Evolutionary conservation across 2,113 vertebrate species (phyloP), one percentile per base, ranked within the genome.

Genomic region (Sprattus sprattus): DNA sequence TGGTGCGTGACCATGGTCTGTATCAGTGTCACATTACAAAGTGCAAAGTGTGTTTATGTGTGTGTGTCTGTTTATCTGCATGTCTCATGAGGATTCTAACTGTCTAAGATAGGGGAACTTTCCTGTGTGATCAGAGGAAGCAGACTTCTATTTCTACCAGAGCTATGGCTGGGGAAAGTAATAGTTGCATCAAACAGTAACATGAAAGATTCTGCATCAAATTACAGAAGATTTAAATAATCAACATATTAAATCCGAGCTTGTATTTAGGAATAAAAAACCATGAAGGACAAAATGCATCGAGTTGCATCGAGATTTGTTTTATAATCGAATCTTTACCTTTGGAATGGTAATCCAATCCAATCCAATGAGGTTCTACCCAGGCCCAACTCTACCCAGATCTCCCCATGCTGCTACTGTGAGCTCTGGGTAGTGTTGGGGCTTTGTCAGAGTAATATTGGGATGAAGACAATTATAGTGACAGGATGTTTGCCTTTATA

Each of bases 51-150:
- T 20, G 8, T 86, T 6, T 84, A 4, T 45, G 25, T 90, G 8
- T 85, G 44, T 92, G 84, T 54, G 54, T 60, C 4, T 20, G 54
- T 60, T 18, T 60, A 0, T 67, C n/a, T 67, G 64, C 28, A 10
- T 67, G 64, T 67, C 64, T 28, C 64, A 25, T 67, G 64, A 28
- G n/a, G 64, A 25, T 67, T 67, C 64, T 67, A 64, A 25, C n/a
- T 64, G 22, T n/a, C n/a, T 25, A 10, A 67, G 64, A 67, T 64
- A 64, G 57, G 22, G 57, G 64, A 25, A 67, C 57, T 64, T n/a
- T 7, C 25, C 11, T 28, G n/a, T 67, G n/a, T 28, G 64, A 67
- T 28, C 64, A 67, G 64, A 67, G 64, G 64, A 67, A 67, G 10
- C 25, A 67, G 64, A 67, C 64, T 49, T 67, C 20, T 22, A 9